phyloP scores from a whole-genome alignment of 2,797 vertebrate genomes.

The Pipistrellus pipistrellus region DNA sequence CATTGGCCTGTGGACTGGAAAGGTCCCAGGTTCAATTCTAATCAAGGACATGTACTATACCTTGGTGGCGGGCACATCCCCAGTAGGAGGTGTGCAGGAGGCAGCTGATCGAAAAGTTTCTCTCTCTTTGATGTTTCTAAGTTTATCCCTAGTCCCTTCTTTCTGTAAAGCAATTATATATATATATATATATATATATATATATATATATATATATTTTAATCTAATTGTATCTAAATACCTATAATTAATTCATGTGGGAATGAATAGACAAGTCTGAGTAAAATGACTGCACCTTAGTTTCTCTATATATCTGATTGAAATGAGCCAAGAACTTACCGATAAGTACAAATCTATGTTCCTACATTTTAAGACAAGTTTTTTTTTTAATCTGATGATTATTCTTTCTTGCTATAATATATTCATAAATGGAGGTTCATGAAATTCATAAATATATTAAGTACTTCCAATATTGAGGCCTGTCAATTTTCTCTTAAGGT shows the following conservation, averaged over 20 bases:
- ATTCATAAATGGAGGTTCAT: slow-evolving; percentile 72
- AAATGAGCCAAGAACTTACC: slow-evolving; percentile 65
- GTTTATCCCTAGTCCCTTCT: no score
- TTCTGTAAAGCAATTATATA: no score
- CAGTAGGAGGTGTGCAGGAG: no score
- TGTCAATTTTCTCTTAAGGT: slow-evolving; percentile 68
- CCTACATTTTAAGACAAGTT: slow-evolving; percentile 61
- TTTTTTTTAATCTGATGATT: slow-evolving; percentile 57
- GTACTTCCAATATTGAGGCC: slow-evolving; percentile 60
- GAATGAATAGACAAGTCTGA: slow-evolving; percentile 43
- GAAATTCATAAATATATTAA: slow-evolving; percentile 71
- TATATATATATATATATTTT: background rate
- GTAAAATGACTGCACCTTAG: slow-evolving; percentile 66
- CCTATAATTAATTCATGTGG: slow-evolving; percentile 64
- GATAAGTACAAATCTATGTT: slow-evolving; percentile 68
- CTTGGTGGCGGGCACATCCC: no score
- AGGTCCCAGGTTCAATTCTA: no score
- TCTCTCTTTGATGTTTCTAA: no score
- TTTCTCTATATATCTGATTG: slow-evolving; percentile 60
- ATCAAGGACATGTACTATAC: no score
- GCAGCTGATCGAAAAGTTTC: no score
- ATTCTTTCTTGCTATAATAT: slow-evolving; percentile 73
- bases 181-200: no score
- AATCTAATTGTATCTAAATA: slow-evolving; percentile 49
- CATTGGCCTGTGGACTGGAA: no score